Conservation (phyloP, 2,797 vertebrate genomes). For the Galago senegalensis region DNA sequence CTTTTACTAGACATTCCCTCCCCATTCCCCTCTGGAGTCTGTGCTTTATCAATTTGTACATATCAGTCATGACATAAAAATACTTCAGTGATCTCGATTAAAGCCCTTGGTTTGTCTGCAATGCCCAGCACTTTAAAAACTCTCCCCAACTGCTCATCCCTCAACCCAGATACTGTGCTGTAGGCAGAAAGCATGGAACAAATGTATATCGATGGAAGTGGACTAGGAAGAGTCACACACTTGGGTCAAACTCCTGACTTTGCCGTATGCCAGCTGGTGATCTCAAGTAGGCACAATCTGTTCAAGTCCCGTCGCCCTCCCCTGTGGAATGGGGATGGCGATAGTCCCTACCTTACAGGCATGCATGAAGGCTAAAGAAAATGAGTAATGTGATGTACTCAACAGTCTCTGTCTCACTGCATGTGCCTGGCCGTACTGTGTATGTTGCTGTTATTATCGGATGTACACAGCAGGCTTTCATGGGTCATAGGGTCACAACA, state of each 20-base stretch:
- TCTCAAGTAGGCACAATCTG: background rate
- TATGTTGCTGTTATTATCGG: background rate
- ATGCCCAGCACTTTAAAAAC: background rate
- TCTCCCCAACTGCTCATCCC: background rate
- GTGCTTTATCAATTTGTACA: background rate
- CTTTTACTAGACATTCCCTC: background rate
- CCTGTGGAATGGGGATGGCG: background rate
- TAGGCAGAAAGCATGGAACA: too few relatives aligned
- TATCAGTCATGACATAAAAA: background rate
- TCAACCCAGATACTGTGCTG: background rate
- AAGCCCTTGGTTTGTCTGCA: background rate
- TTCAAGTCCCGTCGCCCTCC: background rate
- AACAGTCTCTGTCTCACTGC: background rate
- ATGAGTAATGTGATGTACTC: background rate
- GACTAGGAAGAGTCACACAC: background rate
- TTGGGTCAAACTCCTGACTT: background rate
- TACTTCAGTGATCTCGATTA: background rate
- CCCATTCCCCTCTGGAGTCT: background rate
- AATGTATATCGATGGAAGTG: accelerated
- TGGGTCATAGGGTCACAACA: background rate
- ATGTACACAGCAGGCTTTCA: background rate
- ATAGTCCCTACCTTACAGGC: accelerated
- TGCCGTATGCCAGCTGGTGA: accelerated
- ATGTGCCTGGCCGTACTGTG: background rate
- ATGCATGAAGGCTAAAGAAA: background rate